Evolutionary conservation across 2,797 vertebrate species (phyloP), one percentile per base, ranked within the genome.

Genomic region (Alexandromys oeconomus): DNA sequence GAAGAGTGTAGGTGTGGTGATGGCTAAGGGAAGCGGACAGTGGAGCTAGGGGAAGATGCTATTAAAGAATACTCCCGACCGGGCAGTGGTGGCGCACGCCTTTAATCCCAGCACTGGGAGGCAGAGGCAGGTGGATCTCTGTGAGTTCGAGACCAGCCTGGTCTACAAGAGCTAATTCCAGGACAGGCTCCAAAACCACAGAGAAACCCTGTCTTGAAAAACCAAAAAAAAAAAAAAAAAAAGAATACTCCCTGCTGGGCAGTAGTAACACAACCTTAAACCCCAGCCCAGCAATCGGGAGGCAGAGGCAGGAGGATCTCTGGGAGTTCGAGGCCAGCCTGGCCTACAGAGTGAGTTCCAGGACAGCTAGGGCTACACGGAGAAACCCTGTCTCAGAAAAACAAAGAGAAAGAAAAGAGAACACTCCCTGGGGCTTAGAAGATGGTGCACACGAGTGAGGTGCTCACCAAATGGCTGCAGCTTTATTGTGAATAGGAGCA

Each of bases 41-140:
- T 12, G 57, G 67, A 48, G 19, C 15, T 37, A 63, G 48, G 15
- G 34, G 77, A 74, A 82, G 67, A 43, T 61, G 23, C 85, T 54
- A 63, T 54, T 65, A 40, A 15, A 76, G 71, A 87, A 48, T 43
- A 40, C 69, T 73, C n/a, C 65, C 71, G 12, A 10, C 37, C 4
- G 0, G 37, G n/a, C 1, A 1, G 21, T 73, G 37, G n/a, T 9
- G 2, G 1, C n/a, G 2, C 9, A 73, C 40, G 1, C 15, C 71
- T 25, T 40, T 40, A 40, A 40, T 6, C 9, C 9, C 37, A 23
- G n/a, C 69, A 23, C 71, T 73, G 3, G 6, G 71, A 73, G 15
- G 71, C 71, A 73, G n/a, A 73, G 71, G 71, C 19, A 21, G 37
- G 71, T 4, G 4, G n/a, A 73, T 73, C 71, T 73, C 9, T 73